Conservation (phyloP, 2,888 invertebrate species). For the Ischnura elegans region DNA sequence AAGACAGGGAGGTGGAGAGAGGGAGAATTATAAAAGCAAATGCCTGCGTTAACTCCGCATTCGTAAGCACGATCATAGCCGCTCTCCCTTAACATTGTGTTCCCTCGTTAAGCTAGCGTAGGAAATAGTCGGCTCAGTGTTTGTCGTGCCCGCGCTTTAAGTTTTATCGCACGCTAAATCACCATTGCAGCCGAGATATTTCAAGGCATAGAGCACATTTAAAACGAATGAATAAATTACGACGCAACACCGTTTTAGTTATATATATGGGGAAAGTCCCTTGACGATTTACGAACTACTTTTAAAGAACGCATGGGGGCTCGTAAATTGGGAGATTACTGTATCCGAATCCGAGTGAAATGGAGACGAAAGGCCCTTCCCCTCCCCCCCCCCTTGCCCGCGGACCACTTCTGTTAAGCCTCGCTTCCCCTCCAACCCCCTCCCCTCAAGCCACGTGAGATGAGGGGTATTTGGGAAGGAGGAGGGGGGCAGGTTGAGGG, state of each 20-base stretch:
- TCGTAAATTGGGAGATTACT: constrained; percentile 38
- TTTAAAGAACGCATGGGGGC: constrained; percentile 1
- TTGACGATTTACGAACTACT: constrained; percentile 5
- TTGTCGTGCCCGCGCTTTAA: not conserved
- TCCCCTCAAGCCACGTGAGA: not conserved
- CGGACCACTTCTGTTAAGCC: not conserved
- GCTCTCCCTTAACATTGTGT: not conserved
- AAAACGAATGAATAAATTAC: constrained; percentile 26
- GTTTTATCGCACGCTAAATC: not conserved
- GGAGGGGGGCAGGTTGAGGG: not conserved
- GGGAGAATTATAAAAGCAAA: not conserved
- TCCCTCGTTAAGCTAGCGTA: constrained; percentile 13
- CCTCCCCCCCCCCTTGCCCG: not conserved
- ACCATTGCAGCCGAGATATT: constrained; percentile 33
- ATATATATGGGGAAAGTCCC: not conserved
- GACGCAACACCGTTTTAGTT: not conserved
- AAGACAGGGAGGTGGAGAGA: too few species aligned
- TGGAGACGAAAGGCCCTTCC: constrained; percentile 5
- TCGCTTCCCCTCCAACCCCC: not conserved
- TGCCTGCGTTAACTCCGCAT: constrained; percentile 1
- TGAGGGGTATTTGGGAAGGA: not conserved
- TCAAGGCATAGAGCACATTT: not conserved
- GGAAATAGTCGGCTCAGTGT: not conserved
- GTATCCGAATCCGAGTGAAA: constrained; percentile 16
- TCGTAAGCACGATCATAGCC: not conserved